These are phyloP conservation scores for Cichladusa arquata DNA, from an alignment of 2,113 vertebrate species.

Conservation along the genomic window DNA sequence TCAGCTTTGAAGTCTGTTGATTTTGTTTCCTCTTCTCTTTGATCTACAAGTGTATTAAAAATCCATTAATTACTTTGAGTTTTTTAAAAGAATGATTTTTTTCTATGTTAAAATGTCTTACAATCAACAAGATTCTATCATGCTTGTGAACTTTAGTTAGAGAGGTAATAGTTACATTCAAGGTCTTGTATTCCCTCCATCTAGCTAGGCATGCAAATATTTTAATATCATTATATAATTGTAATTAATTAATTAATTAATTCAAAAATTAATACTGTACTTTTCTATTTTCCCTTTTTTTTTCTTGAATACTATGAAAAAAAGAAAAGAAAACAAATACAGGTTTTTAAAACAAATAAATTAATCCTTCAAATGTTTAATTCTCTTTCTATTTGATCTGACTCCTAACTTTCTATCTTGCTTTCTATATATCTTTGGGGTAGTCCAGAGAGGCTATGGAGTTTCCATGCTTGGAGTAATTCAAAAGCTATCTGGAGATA, in stretches of 20 bases:
- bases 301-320: background rate
- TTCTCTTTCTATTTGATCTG: background rate
- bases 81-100: background rate
- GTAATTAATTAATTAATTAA: background rate
- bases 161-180: background rate
- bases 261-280: background rate
- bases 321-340: background rate
- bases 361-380: background rate
- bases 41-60: background rate
- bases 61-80: background rate
- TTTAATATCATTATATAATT: background rate
- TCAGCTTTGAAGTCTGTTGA: background rate
- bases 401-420: background rate
- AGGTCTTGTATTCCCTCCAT: background rate
- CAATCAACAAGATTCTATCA: background rate
- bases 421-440: background rate
- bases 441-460: background rate
- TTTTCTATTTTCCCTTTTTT: background rate
- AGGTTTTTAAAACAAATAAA: background rate
- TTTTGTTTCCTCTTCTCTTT: background rate
- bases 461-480: background rate
- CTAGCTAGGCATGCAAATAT: background rate
- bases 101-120: background rate
- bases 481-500: background rate
- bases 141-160: background rate